phyloP scores from a whole-genome alignment of 2,888 invertebrate genomes.

The Eristalis arbustorum region DNA sequence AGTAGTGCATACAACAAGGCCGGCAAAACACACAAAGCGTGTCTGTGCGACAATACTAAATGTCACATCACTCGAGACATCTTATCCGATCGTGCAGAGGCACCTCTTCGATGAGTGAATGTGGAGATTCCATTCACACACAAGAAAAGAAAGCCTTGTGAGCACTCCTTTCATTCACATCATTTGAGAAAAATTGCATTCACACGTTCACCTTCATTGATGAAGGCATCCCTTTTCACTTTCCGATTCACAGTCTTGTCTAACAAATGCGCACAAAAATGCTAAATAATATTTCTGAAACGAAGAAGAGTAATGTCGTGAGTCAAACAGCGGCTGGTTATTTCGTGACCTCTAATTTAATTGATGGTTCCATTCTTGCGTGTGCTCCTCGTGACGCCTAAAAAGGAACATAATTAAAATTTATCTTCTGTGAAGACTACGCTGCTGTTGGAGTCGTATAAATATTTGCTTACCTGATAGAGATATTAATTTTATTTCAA shows the following conservation, averaged over 20 bases:
- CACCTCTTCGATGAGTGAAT: not conserved
- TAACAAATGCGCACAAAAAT: not conserved
- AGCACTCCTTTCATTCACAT: not conserved
- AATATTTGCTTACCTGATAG: conserved; percentile 6
- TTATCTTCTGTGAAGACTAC: conserved; percentile 5
- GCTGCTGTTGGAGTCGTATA: not conserved
- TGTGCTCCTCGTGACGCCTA: not conserved
- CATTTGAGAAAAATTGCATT: not conserved
- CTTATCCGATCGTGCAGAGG: not conserved
- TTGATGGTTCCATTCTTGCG: not conserved
- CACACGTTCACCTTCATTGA: not conserved
- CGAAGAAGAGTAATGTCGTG: not conserved
- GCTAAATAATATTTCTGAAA: not conserved
- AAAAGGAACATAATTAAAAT: conserved; percentile 2
- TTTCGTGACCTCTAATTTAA: not conserved
- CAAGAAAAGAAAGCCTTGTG: not conserved
- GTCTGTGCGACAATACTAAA: not conserved
- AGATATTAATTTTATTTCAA: conserved; percentile 33
- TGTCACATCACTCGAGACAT: not conserved
- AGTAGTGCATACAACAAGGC: not conserved
- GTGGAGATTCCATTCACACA: not conserved
- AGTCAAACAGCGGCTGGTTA: not conserved
- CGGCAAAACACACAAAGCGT: not conserved
- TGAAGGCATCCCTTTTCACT: not conserved
- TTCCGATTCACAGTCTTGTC: not conserved